These are phyloP conservation scores for Apogon talboti DNA, from an alignment of 2,797 vertebrate genomes.

Conservation along the genomic window DNA sequence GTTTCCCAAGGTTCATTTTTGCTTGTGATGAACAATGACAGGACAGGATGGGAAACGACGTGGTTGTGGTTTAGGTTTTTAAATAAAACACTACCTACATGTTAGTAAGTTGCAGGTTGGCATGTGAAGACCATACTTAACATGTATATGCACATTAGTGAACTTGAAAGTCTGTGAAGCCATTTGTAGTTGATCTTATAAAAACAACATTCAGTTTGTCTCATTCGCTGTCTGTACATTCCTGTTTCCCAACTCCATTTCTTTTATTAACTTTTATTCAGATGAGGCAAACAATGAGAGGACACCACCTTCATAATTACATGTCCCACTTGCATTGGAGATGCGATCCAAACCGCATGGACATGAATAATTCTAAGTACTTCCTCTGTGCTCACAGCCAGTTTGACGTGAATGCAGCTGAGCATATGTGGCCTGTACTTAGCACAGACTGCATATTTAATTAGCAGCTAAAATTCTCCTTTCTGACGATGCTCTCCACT, in stretches of 20 bases:
- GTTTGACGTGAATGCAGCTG: constrained; percentile 16
- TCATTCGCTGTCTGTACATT: no score
- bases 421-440: neutral
- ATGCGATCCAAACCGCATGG: neutral
- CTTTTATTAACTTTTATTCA: neutral
- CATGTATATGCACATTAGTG: no score
- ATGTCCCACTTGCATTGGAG: neutral
- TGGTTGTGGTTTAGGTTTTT: no score
- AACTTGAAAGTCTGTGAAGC: no score
- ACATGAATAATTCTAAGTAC: constrained; percentile 5
- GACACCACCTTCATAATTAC: neutral
- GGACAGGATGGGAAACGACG: no score
- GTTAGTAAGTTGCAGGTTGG: no score
- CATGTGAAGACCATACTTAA: no score
- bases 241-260: neutral
- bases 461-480: neutral
- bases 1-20: no score
- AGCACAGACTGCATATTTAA: constrained; percentile 6
- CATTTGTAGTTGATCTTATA: no score
- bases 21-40: no score
- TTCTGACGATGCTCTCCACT: neutral
- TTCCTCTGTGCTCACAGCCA: neutral
- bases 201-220: no score
- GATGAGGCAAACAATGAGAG: neutral
- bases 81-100: no score